Evolutionary conservation across 2,797 vertebrate genomes (phyloP).

Genomic region (Acridotheres tristis): DNA sequence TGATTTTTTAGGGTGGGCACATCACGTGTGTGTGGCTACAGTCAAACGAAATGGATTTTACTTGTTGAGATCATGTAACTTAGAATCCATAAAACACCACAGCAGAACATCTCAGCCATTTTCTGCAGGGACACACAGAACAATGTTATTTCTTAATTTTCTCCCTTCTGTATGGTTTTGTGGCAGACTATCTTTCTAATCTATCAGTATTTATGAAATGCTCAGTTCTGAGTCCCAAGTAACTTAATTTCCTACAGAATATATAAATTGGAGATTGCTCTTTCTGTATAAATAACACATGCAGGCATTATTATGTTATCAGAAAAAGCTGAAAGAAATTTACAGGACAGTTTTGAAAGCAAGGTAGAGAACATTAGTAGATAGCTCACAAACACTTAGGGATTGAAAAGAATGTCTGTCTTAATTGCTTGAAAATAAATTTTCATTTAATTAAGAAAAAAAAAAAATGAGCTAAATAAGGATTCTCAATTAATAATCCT

Average conservation of each 20-base stretch:
- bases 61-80: background rate
- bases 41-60: background rate
- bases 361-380: background rate
- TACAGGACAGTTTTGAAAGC: background rate
- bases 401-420: background rate
- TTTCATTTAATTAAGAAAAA: constrained; percentile 45
- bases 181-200: background rate
- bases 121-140: background rate
- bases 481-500: constrained; percentile 56
- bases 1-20: background rate
- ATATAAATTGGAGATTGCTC: background rate
- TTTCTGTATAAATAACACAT: background rate
- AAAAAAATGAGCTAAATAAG: constrained; percentile 16
- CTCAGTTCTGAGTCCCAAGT: background rate
- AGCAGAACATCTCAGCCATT: background rate
- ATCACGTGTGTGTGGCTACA: rapidly evolving
- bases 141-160: background rate
- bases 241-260: background rate
- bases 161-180: background rate
- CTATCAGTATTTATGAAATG: background rate
- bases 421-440: constrained; percentile 59
- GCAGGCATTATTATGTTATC: background rate
- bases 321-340: background rate
- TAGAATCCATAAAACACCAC: background rate
- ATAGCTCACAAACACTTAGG: constrained; percentile 13